Conservation (phyloP, 1,140 invertebrate genomes). For the Colletes gigas region DNA sequence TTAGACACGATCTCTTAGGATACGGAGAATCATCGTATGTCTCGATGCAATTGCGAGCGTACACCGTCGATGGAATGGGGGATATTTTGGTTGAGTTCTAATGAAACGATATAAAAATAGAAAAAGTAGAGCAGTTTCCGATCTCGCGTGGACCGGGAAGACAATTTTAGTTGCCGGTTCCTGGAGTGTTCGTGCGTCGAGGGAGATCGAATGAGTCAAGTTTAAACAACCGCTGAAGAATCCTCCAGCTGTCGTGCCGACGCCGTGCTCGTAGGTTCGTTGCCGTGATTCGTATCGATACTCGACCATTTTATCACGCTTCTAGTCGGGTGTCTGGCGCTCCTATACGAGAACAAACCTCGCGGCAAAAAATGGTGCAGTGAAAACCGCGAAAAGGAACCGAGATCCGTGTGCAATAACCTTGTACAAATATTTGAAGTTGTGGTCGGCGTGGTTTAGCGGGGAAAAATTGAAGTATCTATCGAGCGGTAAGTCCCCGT, state of each 20-base stretch:
- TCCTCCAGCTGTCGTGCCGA: neutral
- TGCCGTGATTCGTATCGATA: neutral
- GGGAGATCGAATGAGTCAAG: constrained; percentile 1
- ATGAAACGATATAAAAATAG: constrained; percentile 3
- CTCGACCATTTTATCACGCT: neutral
- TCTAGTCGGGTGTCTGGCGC: neutral
- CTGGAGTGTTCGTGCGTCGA: neutral
- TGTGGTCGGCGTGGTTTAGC: neutral
- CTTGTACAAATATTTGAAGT: neutral
- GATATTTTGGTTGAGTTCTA: too few species aligned
- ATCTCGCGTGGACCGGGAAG: neutral
- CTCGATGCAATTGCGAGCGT: neutral
- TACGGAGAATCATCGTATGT: too few species aligned
- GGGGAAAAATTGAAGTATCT: neutral
- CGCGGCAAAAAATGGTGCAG: too few species aligned
- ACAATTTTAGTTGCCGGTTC: constrained; percentile 15
- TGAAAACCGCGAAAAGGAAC: neutral
- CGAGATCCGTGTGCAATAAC: neutral
- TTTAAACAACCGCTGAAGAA: neutral
- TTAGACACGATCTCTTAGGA: too few species aligned
- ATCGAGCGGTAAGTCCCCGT: constrained; percentile 1
- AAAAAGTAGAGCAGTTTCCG: neutral
- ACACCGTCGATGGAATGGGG: too few species aligned
- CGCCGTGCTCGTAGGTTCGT: neutral
- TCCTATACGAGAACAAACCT: neutral